Base-by-base conservation (phyloP, 2,113 vertebrate genomes). In the Anoura caudifer region DNA sequence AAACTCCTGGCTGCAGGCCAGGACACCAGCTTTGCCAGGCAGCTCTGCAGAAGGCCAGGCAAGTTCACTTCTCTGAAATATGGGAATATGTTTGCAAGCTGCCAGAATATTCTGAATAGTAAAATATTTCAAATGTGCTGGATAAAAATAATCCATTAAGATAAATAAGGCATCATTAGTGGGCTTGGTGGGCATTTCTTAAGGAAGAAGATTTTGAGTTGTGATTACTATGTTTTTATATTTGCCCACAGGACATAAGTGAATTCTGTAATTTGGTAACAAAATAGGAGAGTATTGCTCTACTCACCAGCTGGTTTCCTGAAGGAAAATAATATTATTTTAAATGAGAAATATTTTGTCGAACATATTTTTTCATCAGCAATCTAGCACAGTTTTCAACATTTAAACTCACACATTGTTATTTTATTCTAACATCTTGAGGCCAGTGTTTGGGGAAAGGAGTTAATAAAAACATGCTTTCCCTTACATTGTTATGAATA, bases 281-380 rank as follows among this genome's bases (percentile, higher is more conserved):
- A 97, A 95, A 98, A 87, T 75, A 96, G 73, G 82, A 88, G 36
- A 97, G 43, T 61, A 95, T 63, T 97, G 38, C 26, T 97, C 94
- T 84, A 45, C 61, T 95, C 31, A 72, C 88, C 0, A 1, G 70
- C 52, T 97, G 47, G 12, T 79, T 92, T 87, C 36, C 80, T 95
- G 26, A 45, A 54, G 13, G 5, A 76, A 45, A 73, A 33, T 54
- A 80, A 88, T 81, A 97, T 94, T 96, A 97, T 97, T 90, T 98
- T 95, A 88, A 90, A 96, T 90, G 14, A 19, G 45, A 79, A 97
- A 90, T 93, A 95, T 97, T 97, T 97, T 94, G 92, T 96, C 98
- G 98, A 95, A 96, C 75, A 76, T 95, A 87, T 81, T 94, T 88
- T 76, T 95, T 91, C 84, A 76, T 59, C 77, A 93, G 15, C 20